These are phyloP conservation scores for Sphaerophoria taeniata DNA, from an alignment of 2,888 invertebrate species.

Conservation along the genomic window DNA sequence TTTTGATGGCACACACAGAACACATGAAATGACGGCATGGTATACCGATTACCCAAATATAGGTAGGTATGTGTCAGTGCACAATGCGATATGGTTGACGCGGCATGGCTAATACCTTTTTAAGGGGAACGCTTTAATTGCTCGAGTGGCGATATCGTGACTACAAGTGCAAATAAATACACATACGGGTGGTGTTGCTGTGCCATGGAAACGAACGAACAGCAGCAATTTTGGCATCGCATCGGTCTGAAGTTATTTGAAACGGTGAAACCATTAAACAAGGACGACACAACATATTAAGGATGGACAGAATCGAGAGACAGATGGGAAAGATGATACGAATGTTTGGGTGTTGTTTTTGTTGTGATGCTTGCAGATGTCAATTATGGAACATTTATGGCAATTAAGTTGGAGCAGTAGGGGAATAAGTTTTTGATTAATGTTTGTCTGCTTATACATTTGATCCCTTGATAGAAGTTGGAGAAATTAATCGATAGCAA, in stretches of 20 bases:
- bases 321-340: conserved; percentile 31
- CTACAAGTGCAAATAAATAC: conserved; percentile 59
- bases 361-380: conserved; percentile 68
- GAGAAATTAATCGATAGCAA: conserved; percentile 38
- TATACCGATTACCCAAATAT: too few relatives aligned
- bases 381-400: conserved; percentile 61
- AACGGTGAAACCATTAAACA: background rate
- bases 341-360: conserved; percentile 35
- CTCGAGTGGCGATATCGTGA: conserved; percentile 63
- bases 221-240: background rate
- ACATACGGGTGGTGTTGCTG: conserved; percentile 3
- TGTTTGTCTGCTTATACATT: conserved; percentile 39
- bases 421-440: conserved; percentile 35
- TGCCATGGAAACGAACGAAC: background rate
- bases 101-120: conserved; percentile 39
- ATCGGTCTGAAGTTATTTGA: background rate
- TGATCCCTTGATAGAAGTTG: conserved; percentile 37
- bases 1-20: too few relatives aligned
- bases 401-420: conserved; percentile 4
- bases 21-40: too few relatives aligned
- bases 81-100: background rate
- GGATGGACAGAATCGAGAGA: conserved; percentile 13
- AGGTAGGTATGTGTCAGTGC: too few relatives aligned
- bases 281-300: conserved; percentile 8
- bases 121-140: conserved; percentile 71